These are phyloP conservation scores for Anisognathus igniventris DNA, from an alignment of 2,797 vertebrate genomes.

Conservation along the genomic window DNA sequence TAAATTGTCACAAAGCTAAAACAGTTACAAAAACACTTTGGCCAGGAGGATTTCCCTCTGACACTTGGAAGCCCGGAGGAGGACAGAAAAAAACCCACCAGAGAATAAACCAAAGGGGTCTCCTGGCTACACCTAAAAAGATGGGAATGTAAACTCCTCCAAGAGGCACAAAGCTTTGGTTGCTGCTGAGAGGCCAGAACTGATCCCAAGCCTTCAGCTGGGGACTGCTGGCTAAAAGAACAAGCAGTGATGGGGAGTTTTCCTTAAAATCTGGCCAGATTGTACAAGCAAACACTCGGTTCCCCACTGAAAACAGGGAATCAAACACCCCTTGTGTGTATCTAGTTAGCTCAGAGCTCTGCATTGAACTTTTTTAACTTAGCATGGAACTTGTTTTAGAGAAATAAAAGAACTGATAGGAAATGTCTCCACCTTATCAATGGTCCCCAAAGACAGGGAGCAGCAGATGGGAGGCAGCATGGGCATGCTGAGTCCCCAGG, in stretches of 20 bases:
- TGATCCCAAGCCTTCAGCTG: not conserved
- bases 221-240: not conserved
- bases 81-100: not conserved
- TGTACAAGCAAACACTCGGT: not conserved
- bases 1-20: conserved; percentile 29
- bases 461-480: rapidly evolving
- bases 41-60: not conserved
- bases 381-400: not conserved
- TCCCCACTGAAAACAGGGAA: not conserved
- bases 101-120: not conserved
- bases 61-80: not conserved
- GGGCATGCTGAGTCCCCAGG: not conserved
- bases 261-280: not conserved
- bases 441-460: not conserved
- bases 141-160: not conserved
- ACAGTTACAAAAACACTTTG: conserved; percentile 33
- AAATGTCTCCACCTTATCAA: not conserved
- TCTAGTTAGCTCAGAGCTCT: not conserved
- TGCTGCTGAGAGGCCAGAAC: not conserved
- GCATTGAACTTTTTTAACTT: not conserved
- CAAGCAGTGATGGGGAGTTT: not conserved
- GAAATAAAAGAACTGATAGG: not conserved
- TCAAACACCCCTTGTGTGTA: rapidly evolving
- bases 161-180: not conserved
- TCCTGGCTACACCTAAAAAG: not conserved